Evolutionary conservation across 2,797 vertebrate species (phyloP).

Genomic region (Nothura maculosa): DNA sequence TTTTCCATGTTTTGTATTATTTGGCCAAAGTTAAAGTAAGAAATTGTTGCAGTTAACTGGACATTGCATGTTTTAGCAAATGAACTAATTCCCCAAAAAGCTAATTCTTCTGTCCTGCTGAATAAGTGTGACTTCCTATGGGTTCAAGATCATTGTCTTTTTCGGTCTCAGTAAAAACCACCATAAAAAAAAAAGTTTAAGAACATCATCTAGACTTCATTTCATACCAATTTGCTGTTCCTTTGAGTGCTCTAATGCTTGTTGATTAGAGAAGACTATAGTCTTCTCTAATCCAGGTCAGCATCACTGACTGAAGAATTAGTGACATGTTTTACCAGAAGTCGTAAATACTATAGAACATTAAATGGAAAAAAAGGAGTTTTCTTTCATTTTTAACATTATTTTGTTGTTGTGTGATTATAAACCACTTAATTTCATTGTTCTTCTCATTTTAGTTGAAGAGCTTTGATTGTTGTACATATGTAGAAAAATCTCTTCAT

Average conservation of each 20-base stretch:
- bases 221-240: not conserved
- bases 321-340: not conserved
- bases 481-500: not conserved
- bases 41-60: not conserved
- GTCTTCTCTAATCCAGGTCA: not conserved
- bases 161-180: not conserved
- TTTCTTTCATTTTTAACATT: not conserved
- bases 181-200: not conserved
- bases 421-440: not conserved
- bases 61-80: constrained; percentile 39
- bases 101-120: constrained; percentile 58
- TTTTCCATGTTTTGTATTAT: not conserved
- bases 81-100: constrained; percentile 6
- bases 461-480: not conserved
- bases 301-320: not conserved
- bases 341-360: not conserved
- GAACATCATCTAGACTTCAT: not conserved
- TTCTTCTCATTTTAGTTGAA: not conserved
- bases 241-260: not conserved
- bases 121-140: constrained; percentile 58
- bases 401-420: not conserved
- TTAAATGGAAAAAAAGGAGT: not conserved
- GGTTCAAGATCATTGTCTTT: not conserved
- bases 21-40: not conserved
- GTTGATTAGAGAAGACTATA: no score